Conservation (phyloP, 1,140 invertebrate species). For the Stegodyphus dumicola region DNA sequence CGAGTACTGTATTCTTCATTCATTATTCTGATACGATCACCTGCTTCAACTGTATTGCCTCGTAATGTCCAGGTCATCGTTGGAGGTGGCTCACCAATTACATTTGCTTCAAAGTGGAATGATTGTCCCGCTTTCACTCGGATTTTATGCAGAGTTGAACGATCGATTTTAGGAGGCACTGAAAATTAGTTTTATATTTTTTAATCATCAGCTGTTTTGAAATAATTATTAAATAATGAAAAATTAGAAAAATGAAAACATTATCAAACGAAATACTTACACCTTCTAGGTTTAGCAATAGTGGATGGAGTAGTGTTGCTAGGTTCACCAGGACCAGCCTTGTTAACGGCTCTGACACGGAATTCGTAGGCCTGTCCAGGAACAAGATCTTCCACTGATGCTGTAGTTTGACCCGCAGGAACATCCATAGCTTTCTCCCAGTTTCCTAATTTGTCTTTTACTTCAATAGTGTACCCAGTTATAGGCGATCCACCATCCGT, state of each 20-base stretch:
- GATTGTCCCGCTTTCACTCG: constrained; percentile 82
- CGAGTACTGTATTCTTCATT: constrained; percentile 70
- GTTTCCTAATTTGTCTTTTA: constrained; percentile 94
- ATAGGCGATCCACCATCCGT: constrained; percentile 88
- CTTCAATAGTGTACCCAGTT: constrained; percentile 87
- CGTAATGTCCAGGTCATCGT: constrained; percentile 76
- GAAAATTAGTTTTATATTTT: constrained; percentile 36
- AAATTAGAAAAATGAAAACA: neutral
- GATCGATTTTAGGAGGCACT: constrained; percentile 68
- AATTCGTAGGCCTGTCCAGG: constrained; percentile 93
- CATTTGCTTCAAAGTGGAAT: constrained; percentile 72
- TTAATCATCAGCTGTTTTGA: neutral
- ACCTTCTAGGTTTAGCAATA: constrained; percentile 87
- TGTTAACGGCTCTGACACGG: constrained; percentile 85
- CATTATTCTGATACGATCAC: constrained; percentile 67
- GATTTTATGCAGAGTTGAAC: constrained; percentile 73
- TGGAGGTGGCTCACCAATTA: constrained; percentile 71
- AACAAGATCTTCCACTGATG: constrained; percentile 87
- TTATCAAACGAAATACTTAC: constrained; percentile 52
- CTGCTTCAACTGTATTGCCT: constrained; percentile 72
- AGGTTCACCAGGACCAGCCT: constrained; percentile 81
- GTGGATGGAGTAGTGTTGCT: constrained; percentile 89
- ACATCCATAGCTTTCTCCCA: constrained; percentile 92
- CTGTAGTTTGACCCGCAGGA: constrained; percentile 82
- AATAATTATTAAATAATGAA: neutral